A percentile compares a stretch with the other conserved stretches of the same genome.
Evolutionary conservation across 2,888 invertebrate genomes (phyloP).

Genomic region (Folsomia manolachei): DNA sequence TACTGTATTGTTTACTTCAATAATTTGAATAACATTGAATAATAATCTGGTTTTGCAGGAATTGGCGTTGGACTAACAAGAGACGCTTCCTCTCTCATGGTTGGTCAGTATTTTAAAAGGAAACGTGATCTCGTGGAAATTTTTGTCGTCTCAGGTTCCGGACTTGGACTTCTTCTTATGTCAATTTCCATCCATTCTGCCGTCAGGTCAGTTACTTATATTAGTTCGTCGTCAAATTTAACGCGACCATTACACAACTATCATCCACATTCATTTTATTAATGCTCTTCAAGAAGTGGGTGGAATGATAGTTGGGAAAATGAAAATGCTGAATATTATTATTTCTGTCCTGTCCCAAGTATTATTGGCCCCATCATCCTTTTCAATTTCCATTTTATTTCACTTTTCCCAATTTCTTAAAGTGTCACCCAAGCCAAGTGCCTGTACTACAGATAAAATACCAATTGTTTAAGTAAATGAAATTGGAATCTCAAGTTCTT

Average conservation of each 20-base stretch:
- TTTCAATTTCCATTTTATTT: too few relatives aligned
- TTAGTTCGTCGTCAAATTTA: too few relatives aligned
- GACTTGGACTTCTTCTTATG: slow-evolving; percentile 62
- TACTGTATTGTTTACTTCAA: too few relatives aligned
- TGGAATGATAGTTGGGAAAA: background rate
- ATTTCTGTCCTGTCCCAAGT: too few relatives aligned
- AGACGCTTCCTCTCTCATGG: slow-evolving; percentile 82
- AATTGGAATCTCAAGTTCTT: too few relatives aligned
- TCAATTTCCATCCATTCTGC: slow-evolving; percentile 39
- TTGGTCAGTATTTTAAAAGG: slow-evolving; percentile 84
- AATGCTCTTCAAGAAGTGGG: background rate
- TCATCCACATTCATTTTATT: background rate
- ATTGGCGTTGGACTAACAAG: slow-evolving; percentile 81
- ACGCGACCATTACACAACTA: too few relatives aligned
- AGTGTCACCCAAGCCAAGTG: too few relatives aligned
- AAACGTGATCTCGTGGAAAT: slow-evolving; percentile 81
- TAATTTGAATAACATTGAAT: too few relatives aligned
- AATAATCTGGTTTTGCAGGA: slow-evolving; percentile 60
- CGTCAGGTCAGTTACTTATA: slow-evolving; percentile 28
- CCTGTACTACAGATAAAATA: background rate
- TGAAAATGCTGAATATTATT: background rate
- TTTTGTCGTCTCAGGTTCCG: slow-evolving; percentile 80
- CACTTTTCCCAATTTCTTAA: too few relatives aligned
- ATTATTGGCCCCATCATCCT: too few relatives aligned
- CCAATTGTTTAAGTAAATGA: too few relatives aligned